Evolutionary conservation across 2,797 vertebrate genomes (phyloP).

Genomic region (Thamnophis elegans): DNA sequence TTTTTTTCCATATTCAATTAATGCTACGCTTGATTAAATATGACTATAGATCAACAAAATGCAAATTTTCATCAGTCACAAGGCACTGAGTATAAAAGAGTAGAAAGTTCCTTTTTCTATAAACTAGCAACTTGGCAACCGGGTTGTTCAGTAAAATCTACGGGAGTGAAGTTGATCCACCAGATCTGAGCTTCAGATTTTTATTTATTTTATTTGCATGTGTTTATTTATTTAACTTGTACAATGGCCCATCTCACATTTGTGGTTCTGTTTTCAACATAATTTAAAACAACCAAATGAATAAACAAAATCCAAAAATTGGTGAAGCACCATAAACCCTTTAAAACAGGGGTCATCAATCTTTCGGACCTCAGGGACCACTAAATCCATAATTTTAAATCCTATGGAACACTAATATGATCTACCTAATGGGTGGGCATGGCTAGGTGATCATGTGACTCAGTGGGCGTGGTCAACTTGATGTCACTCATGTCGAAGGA

Average conservation of each 20-base stretch:
- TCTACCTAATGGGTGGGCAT: too few relatives aligned
- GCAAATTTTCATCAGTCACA: conserved; percentile 5
- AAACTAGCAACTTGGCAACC: not conserved
- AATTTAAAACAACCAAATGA: not conserved
- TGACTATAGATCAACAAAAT: conserved; percentile 7
- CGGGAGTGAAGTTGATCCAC: not conserved
- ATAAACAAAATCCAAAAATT: not conserved
- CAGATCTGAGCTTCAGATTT: not conserved
- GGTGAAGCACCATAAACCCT: not conserved
- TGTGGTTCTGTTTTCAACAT: not conserved
- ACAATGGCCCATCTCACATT: not conserved
- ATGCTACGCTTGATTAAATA: not conserved
- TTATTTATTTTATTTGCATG: not conserved
- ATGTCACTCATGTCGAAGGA: too few relatives aligned
- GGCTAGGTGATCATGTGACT: too few relatives aligned
- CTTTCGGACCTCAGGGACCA: too few relatives aligned
- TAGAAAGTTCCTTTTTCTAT: conserved; percentile 10
- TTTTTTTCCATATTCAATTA: not conserved
- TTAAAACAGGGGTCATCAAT: not conserved
- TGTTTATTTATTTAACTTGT: not conserved
- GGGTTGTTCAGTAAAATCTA: conserved; percentile 8
- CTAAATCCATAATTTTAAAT: too few relatives aligned
- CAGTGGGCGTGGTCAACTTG: too few relatives aligned
- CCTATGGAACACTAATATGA: too few relatives aligned
- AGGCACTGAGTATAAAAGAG: conserved; percentile 26